Conservation (phyloP, 2,113 vertebrate species). For the Pteropus alecto region DNA sequence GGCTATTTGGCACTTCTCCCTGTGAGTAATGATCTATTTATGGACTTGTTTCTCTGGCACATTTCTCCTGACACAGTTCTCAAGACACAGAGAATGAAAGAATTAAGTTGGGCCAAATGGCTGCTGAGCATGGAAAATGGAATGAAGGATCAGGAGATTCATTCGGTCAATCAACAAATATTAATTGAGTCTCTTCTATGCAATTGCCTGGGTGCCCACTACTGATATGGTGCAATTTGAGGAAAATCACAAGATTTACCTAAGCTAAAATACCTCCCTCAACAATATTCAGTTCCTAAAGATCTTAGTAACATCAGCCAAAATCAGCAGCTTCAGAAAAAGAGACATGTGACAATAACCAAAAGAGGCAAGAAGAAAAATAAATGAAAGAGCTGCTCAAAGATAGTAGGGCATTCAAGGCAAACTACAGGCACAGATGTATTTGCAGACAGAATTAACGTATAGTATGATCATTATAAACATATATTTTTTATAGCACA, state of each 20-base stretch:
- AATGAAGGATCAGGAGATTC: slow-evolving; percentile 8
- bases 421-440: background rate
- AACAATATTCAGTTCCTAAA: background rate
- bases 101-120: slow-evolving; percentile 14
- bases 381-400: background rate
- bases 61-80: slow-evolving; percentile 66
- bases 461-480: background rate
- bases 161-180: background rate
- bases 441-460: background rate
- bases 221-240: background rate
- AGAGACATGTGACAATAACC: background rate
- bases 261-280: background rate
- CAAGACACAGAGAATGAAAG: slow-evolving; percentile 38
- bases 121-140: background rate
- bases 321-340: background rate
- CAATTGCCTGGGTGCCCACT: background rate
- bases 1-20: slow-evolving; percentile 67
- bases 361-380: background rate
- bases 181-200: background rate
- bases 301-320: background rate
- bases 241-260: background rate
- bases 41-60: slow-evolving; percentile 61
- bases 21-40: slow-evolving; percentile 73
- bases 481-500: background rate
- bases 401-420: background rate